Base-by-base conservation (phyloP, 2,888 invertebrate genomes). In the Autographa pulchrina region DNA sequence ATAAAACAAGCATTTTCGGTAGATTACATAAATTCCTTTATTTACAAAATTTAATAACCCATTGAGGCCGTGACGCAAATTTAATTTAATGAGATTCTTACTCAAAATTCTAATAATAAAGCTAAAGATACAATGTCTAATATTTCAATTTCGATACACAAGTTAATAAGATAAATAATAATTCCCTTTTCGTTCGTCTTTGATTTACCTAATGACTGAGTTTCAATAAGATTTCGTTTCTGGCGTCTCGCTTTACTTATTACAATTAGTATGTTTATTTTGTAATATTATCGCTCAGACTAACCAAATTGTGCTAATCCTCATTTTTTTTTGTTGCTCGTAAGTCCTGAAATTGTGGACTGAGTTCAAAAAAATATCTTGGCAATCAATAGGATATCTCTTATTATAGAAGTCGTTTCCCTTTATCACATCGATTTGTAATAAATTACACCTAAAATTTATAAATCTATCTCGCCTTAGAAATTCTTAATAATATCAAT, bases 51-150 rank as follows among this genome's bases (percentile, higher is more conserved):
- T 56, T 56, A 56, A 25, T 56, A 8, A 56, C 18, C 20, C 25
- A 25, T 25, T 25, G 54, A 56, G 25, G 25, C 54, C 54, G 25
- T 56, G 54, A 56, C 20, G 54, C 54, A 56, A 56, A 56, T 56
- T 56, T 20, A 14, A 13, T 56, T 56, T 56, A 18, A 56, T 25
- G 54, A 56, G 54, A 56, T 56, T 56, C 20, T 13, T 56, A 18
- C 48, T 25, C 25, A 13, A 56, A 25, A 18, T 20, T 18, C 54
- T 56, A n/a, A n/a, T 48, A 20, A 11, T 25, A 25, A 25, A 13
- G 11, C 13, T 25, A 56, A 56, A n/a, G n/a, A 48, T 48, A 18
- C 25, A 56, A 11, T 11, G 2, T 11, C 9, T 20, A 13, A 56
- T 25, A 25, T 56, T 25, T 14, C 54, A 56, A 56, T 13, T 25